Percentiles rank a stretch among this genome's conserved stretches.
These are phyloP conservation scores for Sericinus montela DNA, from an alignment of 2,888 invertebrate species.

Conservation along the genomic window DNA sequence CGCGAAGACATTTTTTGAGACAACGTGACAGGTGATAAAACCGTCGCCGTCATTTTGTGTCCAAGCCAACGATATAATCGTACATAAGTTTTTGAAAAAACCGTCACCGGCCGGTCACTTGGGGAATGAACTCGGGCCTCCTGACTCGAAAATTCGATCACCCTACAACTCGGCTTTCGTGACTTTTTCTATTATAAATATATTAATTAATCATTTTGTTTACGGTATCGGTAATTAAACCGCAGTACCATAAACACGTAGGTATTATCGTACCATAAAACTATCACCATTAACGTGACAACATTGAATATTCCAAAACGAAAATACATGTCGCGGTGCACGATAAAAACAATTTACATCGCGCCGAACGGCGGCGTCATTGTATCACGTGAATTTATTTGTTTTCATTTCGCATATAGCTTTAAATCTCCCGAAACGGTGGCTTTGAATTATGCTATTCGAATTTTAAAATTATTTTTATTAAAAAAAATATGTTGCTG, in stretches of 20 bases:
- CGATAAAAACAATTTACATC: slow-evolving; percentile 2
- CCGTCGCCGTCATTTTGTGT: no score
- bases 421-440: not conserved
- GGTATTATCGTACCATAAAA: not conserved
- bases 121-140: no score
- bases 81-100: no score
- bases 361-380: slow-evolving; percentile 2
- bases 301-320: not conserved
- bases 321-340: slow-evolving; percentile 4
- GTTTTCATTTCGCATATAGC: slow-evolving; percentile 3
- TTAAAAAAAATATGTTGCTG: no score
- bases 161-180: no score
- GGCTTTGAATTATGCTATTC: not conserved
- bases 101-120: no score
- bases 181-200: no score
- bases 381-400: slow-evolving; percentile 5
- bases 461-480: not conserved
- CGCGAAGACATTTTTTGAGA: no score
- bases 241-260: not conserved
- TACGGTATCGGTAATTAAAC: not conserved
- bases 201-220: not conserved
- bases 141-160: no score
- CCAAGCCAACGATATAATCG: no score
- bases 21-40: no score
- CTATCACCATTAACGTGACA: not conserved